Conservation (phyloP, 2,797 vertebrate species). For the Sylvia borin region DNA sequence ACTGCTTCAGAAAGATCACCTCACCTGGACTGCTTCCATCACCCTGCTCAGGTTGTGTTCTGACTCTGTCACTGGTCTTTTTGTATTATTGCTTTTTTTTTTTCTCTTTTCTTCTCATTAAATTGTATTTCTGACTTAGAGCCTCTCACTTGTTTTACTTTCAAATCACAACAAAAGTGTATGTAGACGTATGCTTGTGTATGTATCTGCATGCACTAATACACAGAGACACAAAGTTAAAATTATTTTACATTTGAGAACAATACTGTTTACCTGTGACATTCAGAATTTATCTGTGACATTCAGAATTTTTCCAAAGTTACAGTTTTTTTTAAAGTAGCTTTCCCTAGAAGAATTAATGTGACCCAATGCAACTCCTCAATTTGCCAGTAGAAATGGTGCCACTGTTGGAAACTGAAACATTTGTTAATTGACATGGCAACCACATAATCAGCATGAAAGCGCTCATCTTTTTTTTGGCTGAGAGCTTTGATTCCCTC, state of each 20-base stretch:
- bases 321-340: not conserved
- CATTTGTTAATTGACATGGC: slow-evolving; percentile 10
- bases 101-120: too few relatives aligned
- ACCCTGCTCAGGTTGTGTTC: too few relatives aligned
- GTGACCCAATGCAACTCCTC: not conserved
- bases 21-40: too few relatives aligned
- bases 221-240: not conserved
- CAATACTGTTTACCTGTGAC: not conserved
- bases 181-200: not conserved
- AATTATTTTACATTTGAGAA: not conserved
- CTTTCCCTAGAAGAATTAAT: not conserved
- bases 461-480: not conserved
- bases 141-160: too few relatives aligned
- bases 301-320: not conserved
- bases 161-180: too few relatives aligned
- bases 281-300: not conserved
- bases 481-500: slow-evolving; percentile 2
- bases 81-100: too few relatives aligned
- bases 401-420: not conserved
- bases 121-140: too few relatives aligned
- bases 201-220: not conserved
- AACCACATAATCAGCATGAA: not conserved
- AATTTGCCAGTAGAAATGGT: not conserved
- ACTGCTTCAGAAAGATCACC: too few relatives aligned
- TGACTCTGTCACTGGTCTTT: too few relatives aligned